Base-by-base conservation (phyloP, 1,140 invertebrate species). In the Nomia melanderi region DNA sequence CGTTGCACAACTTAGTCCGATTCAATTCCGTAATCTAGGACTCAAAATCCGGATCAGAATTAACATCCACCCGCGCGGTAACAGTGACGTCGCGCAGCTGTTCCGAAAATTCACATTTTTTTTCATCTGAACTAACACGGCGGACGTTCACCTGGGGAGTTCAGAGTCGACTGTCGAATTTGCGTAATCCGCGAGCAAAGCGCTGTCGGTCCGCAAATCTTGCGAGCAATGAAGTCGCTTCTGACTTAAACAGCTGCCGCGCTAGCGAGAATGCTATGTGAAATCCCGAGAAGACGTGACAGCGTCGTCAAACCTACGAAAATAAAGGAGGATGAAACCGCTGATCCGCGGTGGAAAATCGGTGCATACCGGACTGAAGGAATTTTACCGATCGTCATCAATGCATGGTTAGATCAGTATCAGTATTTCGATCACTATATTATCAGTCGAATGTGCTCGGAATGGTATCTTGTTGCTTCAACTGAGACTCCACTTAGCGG, bases 181-280 rank as follows among this genome's bases (percentile, higher is more conserved):
- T 76, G 73, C 73, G 64, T 76, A 76, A 76, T 76, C 73, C 73
- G 54, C 63, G 72, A 44, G 60, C 72, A 67, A 75, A 75, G 63
- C 72, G 72, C 6, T 8, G 39, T 6, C 39, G 64, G 23, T 59
- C 64, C 73, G 73, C 73, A 75, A 76, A 76, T 76, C 54, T 76
- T 23, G 73, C 64, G 17, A 29, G 54, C 64, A 47, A 69, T 60
- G 73, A 75, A 59, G 36, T 67, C 64, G 36, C 39, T 50, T n/a
- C 64, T 69, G 73, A 76, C 47, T 76, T 59, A 39, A 76, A 39
- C 64, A 69, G 73, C 53, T 56, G 44, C 17, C 17, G 33, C n/a
- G n/a, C n/a, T n/a, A n/a, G n/a, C n/a, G n/a, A n/a, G n/a, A n/a
- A n/a, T n/a, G n/a, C n/a, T 39, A 39, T 6, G 36, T 33, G 60